phyloP scores from a whole-genome alignment of 92 coral and sea anemone species.

The Actinernus sp. region DNA sequence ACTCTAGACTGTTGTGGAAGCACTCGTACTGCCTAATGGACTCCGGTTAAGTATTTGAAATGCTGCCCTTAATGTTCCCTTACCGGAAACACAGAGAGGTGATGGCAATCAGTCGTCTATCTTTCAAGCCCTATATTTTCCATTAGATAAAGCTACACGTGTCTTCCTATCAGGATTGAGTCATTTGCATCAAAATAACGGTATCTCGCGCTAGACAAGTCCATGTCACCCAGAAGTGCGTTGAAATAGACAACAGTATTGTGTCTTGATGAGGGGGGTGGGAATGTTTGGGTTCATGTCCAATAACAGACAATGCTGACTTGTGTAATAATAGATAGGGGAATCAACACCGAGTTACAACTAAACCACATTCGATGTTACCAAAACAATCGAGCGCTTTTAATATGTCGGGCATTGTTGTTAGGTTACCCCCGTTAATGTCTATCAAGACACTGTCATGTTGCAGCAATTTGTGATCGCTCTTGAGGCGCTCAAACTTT shows the following conservation, averaged over 20 bases:
- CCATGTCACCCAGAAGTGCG: constrained; percentile 66
- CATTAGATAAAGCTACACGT: constrained; percentile 48
- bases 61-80: constrained; percentile 24
- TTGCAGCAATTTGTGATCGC: too few relatives aligned
- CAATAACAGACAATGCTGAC: constrained; percentile 80
- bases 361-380: background rate
- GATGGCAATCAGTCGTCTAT: constrained; percentile 67
- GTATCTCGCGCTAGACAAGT: constrained; percentile 60
- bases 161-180: constrained; percentile 49
- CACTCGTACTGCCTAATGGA: constrained; percentile 52
- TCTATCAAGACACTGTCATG: too few relatives aligned
- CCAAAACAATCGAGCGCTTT: constrained; percentile 14
- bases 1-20: constrained; percentile 15
- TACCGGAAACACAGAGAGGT: constrained; percentile 61
- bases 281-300: constrained; percentile 65
- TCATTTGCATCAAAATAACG: constrained; percentile 87
- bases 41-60: constrained; percentile 35
- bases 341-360: constrained; percentile 34
- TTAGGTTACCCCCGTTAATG: too few relatives aligned
- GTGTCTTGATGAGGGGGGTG: constrained; percentile 91
- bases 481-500: too few relatives aligned
- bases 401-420: background rate
- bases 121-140: constrained; percentile 74
- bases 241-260: constrained; percentile 56
- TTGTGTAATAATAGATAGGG: constrained; percentile 51